phyloP scores from a whole-genome alignment of 2,888 invertebrate genomes.

The Dynastes tityus region DNA sequence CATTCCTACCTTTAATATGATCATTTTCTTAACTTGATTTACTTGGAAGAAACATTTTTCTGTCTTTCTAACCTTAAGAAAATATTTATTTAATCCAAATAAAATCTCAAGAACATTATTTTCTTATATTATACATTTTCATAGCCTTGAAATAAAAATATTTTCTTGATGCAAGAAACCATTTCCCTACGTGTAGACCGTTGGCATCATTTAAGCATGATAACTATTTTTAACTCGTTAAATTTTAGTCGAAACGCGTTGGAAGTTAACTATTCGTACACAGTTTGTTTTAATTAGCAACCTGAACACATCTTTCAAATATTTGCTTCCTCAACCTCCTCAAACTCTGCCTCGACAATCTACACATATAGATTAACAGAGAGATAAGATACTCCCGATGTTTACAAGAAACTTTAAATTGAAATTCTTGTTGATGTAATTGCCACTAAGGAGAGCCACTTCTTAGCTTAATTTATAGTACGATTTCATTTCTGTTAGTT shows the following conservation, averaged over 20 bases:
- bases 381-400: slow-evolving; percentile 20
- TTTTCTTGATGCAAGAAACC: too few relatives aligned
- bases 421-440: slow-evolving; percentile 39
- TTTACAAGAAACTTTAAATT: slow-evolving; percentile 31
- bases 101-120: too few relatives aligned
- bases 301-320: slow-evolving; percentile 19
- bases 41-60: too few relatives aligned
- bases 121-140: too few relatives aligned
- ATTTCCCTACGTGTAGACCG: too few relatives aligned
- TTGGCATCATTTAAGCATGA: too few relatives aligned
- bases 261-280: slow-evolving; percentile 3
- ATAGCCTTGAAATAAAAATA: too few relatives aligned
- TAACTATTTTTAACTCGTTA: neutral
- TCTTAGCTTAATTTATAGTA: slow-evolving; percentile 27
- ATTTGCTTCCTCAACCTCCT: neutral
- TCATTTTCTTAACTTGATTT: too few relatives aligned
- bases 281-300: slow-evolving; percentile 23
- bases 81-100: too few relatives aligned
- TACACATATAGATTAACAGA: slow-evolving; percentile 21
- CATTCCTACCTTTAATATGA: too few relatives aligned
- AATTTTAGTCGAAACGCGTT: neutral
- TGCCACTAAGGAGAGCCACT: slow-evolving; percentile 9
- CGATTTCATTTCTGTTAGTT: slow-evolving; percentile 13
- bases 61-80: too few relatives aligned
- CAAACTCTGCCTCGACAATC: neutral